A percentile compares a stretch with the other conserved stretches of the same genome.
phyloP scores from a whole-genome alignment of 2,797 vertebrate genomes.

The Tympanoctomys barrerae region DNA sequence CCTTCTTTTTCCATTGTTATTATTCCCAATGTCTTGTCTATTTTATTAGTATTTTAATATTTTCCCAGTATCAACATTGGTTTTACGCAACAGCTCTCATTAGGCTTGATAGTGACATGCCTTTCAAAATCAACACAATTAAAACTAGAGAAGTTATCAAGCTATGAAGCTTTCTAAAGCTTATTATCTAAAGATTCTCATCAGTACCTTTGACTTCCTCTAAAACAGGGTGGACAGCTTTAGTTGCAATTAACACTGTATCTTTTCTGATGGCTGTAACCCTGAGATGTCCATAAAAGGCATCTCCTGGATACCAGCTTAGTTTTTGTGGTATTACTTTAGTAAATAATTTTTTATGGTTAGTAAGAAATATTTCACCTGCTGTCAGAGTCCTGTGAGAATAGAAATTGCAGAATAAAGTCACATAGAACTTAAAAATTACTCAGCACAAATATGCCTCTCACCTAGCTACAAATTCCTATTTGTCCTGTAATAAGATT shows the following conservation, averaged over 20 bases:
- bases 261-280: slow-evolving; percentile 59
- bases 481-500: slow-evolving; percentile 45
- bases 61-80: neutral
- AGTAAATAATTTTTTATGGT: slow-evolving; percentile 27
- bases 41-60: slow-evolving; percentile 39
- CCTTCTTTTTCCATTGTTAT: neutral
- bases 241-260: neutral
- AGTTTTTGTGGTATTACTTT: slow-evolving; percentile 59
- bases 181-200: neutral
- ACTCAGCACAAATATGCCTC: neutral
- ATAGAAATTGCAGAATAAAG: slow-evolving; percentile 26
- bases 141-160: slow-evolving; percentile 51
- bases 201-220: neutral
- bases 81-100: neutral
- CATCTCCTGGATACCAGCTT: neutral
- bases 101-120: neutral
- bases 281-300: neutral
- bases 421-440: slow-evolving; percentile 48
- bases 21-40: neutral
- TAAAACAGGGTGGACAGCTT: slow-evolving; percentile 4
- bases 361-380: neutral
- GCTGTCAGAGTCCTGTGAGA: neutral
- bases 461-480: neutral
- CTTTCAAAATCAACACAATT: neutral
- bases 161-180: neutral